A percentile compares a stretch with the other conserved stretches of the same genome.
phyloP scores from a whole-genome alignment of 2,113 vertebrate species.

The Rhineura floridana region DNA sequence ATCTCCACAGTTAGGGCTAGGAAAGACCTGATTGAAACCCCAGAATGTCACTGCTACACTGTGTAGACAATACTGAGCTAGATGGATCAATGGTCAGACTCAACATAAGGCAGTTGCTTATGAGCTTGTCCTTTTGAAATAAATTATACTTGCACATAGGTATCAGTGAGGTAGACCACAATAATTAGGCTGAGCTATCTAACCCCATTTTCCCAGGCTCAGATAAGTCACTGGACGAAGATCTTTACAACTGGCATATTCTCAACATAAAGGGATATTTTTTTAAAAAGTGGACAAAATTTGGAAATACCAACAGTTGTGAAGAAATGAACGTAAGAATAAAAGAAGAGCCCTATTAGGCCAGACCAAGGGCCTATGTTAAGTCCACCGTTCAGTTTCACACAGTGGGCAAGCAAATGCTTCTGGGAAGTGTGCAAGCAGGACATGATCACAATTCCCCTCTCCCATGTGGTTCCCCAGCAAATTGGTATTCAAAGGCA shows the following conservation, averaged over 20 bases:
- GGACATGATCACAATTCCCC: no score
- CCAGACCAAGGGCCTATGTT: no score
- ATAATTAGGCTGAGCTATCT: not conserved
- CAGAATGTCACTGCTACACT: not conserved
- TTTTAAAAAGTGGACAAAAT: not conserved
- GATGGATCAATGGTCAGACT: no score
- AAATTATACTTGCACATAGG: not conserved
- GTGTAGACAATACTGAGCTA: not conserved
- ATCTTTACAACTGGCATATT: not conserved
- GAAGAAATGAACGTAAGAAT: not conserved
- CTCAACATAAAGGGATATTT: not conserved
- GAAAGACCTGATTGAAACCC: not conserved
- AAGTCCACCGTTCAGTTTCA: no score
- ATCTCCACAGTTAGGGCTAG: not conserved
- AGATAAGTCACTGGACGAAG: not conserved
- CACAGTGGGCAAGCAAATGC: no score
- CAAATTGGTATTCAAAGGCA: no score
- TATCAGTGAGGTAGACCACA: not conserved
- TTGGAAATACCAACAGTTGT: not conserved
- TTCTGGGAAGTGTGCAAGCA: no score
- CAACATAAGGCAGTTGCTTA: not conserved
- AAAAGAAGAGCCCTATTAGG: no score
- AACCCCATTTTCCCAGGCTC: not conserved
- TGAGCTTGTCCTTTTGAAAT: not conserved
- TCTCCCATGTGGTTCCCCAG: no score